Base-by-base conservation (phyloP, 2,113 vertebrate genomes). In the Larimichthys polyactis region DNA sequence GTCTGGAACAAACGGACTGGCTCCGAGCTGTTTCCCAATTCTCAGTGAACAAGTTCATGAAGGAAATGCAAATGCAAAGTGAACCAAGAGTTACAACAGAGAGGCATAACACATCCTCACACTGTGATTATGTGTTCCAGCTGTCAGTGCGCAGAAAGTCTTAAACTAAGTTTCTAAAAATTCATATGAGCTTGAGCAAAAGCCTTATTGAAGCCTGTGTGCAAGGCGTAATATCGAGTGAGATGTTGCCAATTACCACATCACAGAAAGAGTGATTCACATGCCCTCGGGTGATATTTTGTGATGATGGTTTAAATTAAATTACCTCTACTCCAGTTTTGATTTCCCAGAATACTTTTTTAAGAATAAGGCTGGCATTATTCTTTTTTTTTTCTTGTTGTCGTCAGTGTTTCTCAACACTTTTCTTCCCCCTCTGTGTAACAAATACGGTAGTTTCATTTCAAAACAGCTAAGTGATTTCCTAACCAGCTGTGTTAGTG, bases 1-100 rank as follows among this genome's bases (percentile, higher is more conserved):
- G 97, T 75, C 86, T 40, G 20, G 40, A 32, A 72, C 49, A 72
- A 67, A 15, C 22, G 2, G 22, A 71, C 32, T 40, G 10, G 51
- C 8, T 40, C 10, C 12, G n/a, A 0, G n/a, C 36, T 52, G 24
- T 64, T 59, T 75, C 54, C 63, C 19, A 36, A 10, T 4, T 76
- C 40, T 64, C 24, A 58, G 67, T 60, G 63, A 5, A 79, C 54
- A 44, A 48, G 57, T 24, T 72, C 22, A 54, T 24, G 32, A 17
- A 24, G 36, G 8, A 75, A 63, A 60, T 46, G 24, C 29, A 46
- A 46, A 40, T 40, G 36, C 36, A 44, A 46, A 46, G 44, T 40
- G 52, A 15, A n/a, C 2, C 6, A 10, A 36, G 4, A 49, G 43
- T 49, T 43, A 65, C 11, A 49, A 11, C 24, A 44, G 40, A 71